These are phyloP conservation scores for Paracentrotus lividus DNA, from an alignment of 53 echinoderm and acorn worm species.

Conservation along the genomic window DNA sequence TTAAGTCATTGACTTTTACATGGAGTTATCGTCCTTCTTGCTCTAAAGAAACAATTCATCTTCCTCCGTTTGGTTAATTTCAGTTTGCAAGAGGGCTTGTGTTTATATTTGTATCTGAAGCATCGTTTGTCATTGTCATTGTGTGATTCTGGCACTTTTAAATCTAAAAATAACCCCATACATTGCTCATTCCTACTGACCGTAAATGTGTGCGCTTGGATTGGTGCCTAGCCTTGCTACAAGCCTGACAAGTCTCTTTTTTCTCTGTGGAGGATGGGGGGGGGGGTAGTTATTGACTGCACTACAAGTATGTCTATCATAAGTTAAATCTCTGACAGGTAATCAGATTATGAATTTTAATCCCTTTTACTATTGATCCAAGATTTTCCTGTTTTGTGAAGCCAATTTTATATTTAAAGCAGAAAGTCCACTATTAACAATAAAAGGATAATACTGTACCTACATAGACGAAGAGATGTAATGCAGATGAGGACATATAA, in stretches of 20 bases:
- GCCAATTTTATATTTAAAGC: too few species aligned
- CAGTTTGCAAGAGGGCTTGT: neutral
- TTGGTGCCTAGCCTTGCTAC: neutral
- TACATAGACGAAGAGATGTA: too few species aligned
- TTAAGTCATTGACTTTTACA: too few species aligned
- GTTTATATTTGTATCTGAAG: constrained; percentile 21
- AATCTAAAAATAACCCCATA: neutral
- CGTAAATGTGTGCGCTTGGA: neutral
- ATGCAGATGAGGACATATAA: too few species aligned
- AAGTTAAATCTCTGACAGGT: neutral
- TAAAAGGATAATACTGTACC: too few species aligned
- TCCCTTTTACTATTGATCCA: neutral
- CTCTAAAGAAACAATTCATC: too few species aligned
- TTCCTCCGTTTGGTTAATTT: constrained; percentile 22
- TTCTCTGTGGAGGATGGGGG: too few species aligned
- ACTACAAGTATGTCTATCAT: neutral
- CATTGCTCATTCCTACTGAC: constrained; percentile 33
- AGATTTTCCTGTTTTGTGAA: too few species aligned
- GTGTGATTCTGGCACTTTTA: neutral
- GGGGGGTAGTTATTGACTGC: neutral
- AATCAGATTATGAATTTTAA: neutral
- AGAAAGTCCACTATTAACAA: too few species aligned
- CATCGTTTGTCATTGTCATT: constrained; percentile 53
- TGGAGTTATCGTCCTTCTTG: too few species aligned
- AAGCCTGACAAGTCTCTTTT: neutral